phyloP scores from a whole-genome alignment of 2,888 invertebrate genomes.

The Ecliptopera silaceata region DNA sequence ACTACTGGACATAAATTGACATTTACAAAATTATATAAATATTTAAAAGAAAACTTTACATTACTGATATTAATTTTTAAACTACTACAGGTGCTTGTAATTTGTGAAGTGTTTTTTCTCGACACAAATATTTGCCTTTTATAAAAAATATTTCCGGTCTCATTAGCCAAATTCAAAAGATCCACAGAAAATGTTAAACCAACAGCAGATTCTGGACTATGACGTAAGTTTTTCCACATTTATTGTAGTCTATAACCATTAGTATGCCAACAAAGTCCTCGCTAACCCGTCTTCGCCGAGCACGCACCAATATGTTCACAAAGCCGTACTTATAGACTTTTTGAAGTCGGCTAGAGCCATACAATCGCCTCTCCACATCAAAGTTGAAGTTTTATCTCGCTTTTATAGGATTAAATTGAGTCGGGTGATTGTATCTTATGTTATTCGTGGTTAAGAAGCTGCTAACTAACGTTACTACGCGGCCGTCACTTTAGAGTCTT shows the following conservation, averaged over 20 bases:
- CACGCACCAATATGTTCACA: slow-evolving; percentile 15
- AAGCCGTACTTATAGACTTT: slow-evolving; percentile 11
- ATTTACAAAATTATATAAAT: no score
- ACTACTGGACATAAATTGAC: no score
- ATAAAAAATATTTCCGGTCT: no score
- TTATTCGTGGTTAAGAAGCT: neutral
- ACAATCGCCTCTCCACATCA: slow-evolving; percentile 1
- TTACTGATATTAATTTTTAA: no score
- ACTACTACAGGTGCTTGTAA: no score
- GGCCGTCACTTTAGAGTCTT: neutral
- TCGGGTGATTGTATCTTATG: neutral
- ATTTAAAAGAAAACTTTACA: no score
- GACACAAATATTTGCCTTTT: no score
- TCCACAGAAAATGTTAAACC: no score
- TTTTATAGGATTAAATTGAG: neutral
- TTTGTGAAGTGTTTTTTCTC: no score
- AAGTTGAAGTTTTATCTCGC: slow-evolving; percentile 5
- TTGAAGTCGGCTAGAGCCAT: slow-evolving; percentile 4
- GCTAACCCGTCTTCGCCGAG: neutral
- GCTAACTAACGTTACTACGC: neutral
- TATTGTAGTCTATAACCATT: slow-evolving; percentile 3
- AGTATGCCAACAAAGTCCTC: slow-evolving; percentile 13
- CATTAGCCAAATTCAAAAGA: no score
- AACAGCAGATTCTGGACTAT: no score
- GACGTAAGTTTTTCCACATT: neutral